Evolutionary conservation across 1,140 invertebrate species (phyloP).

Genomic region (Polypedilum pembai): DNA sequence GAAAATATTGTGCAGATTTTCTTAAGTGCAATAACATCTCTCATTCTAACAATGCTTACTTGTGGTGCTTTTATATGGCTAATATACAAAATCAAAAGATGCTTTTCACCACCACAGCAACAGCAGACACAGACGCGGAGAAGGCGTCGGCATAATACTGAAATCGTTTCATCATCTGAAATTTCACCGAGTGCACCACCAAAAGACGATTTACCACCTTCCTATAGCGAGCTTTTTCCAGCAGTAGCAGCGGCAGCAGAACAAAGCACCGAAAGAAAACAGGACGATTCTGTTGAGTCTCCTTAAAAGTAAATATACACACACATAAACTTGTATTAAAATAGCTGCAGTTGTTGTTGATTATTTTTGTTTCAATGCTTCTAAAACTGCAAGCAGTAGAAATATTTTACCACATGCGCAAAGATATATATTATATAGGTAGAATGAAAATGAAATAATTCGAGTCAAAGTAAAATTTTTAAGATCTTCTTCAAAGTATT

Average conservation of each 20-base stretch:
- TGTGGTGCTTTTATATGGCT: constrained; percentile 42
- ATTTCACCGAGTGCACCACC: neutral
- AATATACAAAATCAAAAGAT: constrained; percentile 43
- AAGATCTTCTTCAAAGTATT: too few species aligned
- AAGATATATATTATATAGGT: too few species aligned
- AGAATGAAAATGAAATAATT: too few species aligned
- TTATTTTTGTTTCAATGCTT: too few species aligned
- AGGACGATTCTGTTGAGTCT: neutral
- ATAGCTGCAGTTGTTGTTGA: too few species aligned
- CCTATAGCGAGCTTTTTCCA: neutral
- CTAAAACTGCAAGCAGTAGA: too few species aligned
- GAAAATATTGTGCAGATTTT: constrained; percentile 38
- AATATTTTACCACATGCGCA: too few species aligned
- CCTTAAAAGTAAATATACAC: neutral
- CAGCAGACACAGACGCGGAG: neutral
- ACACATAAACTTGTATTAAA: too few species aligned
- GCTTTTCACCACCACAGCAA: constrained; percentile 28
- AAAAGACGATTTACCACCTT: constrained; percentile 14
- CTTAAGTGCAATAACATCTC: constrained; percentile 40
- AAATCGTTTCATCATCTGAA: neutral
- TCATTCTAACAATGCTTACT: constrained; percentile 42
- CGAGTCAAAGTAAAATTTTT: too few species aligned
- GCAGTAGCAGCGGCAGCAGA: neutral
- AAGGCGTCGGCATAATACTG: neutral
- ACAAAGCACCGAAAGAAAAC: neutral